Evolutionary conservation across 2,113 vertebrate genomes (phyloP), one percentile per base, ranked within the genome.

Genomic region (Peucedramus taeniatus): DNA sequence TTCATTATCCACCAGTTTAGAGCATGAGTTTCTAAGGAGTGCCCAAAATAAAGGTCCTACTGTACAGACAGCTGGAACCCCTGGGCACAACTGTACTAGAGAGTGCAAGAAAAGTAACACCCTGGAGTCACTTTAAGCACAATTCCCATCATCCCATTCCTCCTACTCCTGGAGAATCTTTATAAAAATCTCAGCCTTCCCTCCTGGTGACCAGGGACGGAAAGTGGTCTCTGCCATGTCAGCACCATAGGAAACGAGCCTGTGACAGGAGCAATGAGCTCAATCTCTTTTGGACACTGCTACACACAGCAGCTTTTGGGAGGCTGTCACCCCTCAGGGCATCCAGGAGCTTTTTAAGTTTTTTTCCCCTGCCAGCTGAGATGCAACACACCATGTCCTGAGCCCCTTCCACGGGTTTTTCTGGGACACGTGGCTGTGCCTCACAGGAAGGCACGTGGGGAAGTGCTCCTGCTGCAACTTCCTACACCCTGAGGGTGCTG

Each of bases 161-260:
- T 77, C 37, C 39, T 21, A 20, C 5, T 11, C 39, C 54, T 47
- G 27, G 3, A 54, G 44, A 70, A 50, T 15, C n/a, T 45, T 47
- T 10, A 45, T 20, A 19, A 63, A 85, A 30, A 37, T 4, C 28
- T 49, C 59, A 51, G 16, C 6, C 57, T 68, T 42, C 44, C 57
- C 21, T 56, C 35, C 49, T 56, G 42, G 15, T 39, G 28, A 59
- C 7, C 42, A 74, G 27, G 10, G 37, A 51, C 0, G 0, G 17
- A 26, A 42, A 59, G 16, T 0, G 1, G 4, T 4, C 19, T 45
- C 51, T 53, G 50, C 28, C 47, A 71, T 1, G 0, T 8, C 7
- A 79, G 37, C 66, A 53, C 6, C 0, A 0, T 0, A 19, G 24
- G 17, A 79, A 63, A n/a, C 0, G 7, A 77, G 49, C 63, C 12